Conservation (phyloP, 2,888 invertebrate genomes). For the Cybosia mesomella region DNA sequence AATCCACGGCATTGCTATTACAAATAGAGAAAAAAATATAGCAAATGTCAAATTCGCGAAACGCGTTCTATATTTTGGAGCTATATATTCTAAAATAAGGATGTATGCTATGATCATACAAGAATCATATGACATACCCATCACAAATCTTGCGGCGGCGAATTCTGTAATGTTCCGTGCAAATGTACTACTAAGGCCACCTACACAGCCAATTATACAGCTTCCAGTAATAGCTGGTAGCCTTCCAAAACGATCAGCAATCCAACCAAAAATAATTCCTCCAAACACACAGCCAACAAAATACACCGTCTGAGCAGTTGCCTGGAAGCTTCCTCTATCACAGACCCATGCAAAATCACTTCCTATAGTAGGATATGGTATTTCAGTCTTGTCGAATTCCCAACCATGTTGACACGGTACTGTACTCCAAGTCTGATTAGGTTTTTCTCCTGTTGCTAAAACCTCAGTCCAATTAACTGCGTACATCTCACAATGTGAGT, state of each 20-base stretch:
- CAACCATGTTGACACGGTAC: constrained; percentile 67
- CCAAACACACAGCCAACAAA: constrained; percentile 68
- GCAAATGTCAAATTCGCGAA: constrained; percentile 66
- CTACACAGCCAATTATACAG: constrained; percentile 62
- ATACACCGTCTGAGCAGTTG: constrained; percentile 69
- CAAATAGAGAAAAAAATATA: constrained; percentile 63
- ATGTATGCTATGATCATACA: constrained; percentile 71
- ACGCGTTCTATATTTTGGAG: constrained; percentile 70
- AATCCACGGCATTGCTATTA: constrained; percentile 65
- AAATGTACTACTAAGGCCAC: constrained; percentile 63
- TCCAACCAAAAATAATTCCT: constrained; percentile 69
- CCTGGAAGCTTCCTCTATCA: constrained; percentile 69
- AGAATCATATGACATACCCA: constrained; percentile 71
- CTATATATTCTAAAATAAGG: constrained; percentile 67
- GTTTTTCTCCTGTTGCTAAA: constrained; percentile 50
- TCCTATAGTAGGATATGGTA: constrained; percentile 71
- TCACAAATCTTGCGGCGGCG: constrained; percentile 63
- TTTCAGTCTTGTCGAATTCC: constrained; percentile 71
- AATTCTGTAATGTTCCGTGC: constrained; percentile 63
- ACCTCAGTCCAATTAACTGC: constrained; percentile 68
- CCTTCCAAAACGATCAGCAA: constrained; percentile 70
- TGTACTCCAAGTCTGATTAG: constrained; percentile 60
- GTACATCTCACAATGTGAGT: constrained; percentile 64
- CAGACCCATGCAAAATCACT: constrained; percentile 73
- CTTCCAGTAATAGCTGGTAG: constrained; percentile 64